Base-by-base conservation (phyloP, 2,113 vertebrate genomes). In the Lagopus leucura region DNA sequence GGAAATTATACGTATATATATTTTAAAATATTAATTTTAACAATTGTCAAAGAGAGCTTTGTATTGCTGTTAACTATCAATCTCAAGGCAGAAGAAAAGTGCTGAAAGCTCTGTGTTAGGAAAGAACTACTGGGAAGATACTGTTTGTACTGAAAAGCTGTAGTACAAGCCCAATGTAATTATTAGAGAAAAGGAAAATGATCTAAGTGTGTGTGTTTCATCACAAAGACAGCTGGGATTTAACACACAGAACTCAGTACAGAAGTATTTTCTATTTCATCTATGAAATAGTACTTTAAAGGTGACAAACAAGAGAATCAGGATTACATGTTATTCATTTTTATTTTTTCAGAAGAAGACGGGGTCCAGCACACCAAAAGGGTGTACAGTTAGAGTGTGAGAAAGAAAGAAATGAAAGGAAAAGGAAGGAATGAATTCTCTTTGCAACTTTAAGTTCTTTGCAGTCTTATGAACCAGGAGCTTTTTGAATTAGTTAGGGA, bases 271-370 rank as follows among this genome's bases (percentile, higher is more conserved):
- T 80, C 13, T 61, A 10, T 65, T 19, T 70, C 10, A 54, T 43
- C 15, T 66, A 43, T 73, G 2, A 11, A 80, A 32, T 6, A 32
- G 3, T 36, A 5, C 2, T 80, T 76, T 70, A 77, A 88, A 43
- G 52, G 28, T 42, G 21, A 11, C 17, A 73, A n/a, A n/a, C 38
- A 50, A 55, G 8, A 63, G n/a, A 63, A 58, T 2, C 0, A 9
- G 0, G 1, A 64, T 64, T 40, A 64, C 7, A 13, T 64, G 10
- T 25, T 38, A 10, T 38, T 38, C 38, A 16, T 63, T 77, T 34
- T 21, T 18, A 4, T 5, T 0, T 58, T 50, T 67, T 19, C 30
- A 24, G 27, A 61, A 32, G 25, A 60, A n/a, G 19, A n/a, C 3
- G 6, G 36, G 10, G 8, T 54, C 45, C 7, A 64, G 6, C 30